Base-by-base conservation (phyloP, 2,888 invertebrate genomes). In the Nematopogon swammerdamellus region DNA sequence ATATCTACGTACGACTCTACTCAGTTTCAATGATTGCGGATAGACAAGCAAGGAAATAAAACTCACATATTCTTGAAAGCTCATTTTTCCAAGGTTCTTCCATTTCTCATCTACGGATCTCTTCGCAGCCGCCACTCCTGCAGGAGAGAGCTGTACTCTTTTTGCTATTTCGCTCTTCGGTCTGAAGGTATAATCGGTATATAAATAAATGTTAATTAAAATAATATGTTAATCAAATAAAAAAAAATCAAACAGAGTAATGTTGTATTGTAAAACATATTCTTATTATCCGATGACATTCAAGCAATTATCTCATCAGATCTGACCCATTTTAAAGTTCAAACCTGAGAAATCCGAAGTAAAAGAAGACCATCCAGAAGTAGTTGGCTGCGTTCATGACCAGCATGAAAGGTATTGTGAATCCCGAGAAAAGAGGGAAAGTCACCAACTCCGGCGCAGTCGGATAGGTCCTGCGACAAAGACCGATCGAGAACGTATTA, bases 401-500 rank as follows among this genome's bases (percentile, higher is more conserved):
- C 2, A 72, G n/a, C 69, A 73, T 72, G 18, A 61, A 63, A 0
- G 72, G 72, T 6, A 72, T 56, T 2, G 69, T 50, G 53, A 70
- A 74, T 1, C 62, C 67, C 19, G 70, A 68, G 58, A 67, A 74
- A 1, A 60, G 61, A 1, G 68, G 70, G 54, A 73, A 73, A 1
- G 72, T 69, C 29, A 72, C 57, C 54, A 68, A 65, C 50, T 73
- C 90, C 0, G 84, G 73, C 3, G 80, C 73, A 1, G 64, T 60
- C 2, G 83, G 83, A 60, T 87, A 91, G 2, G 82, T 68, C 44
- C 85, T 84, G 62, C 30, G n/a, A n/a, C n/a, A n/a, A n/a, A n/a
- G n/a, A n/a, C n/a, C n/a, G n/a, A n/a, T n/a, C n/a, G n/a, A n/a
- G n/a, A n/a, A n/a, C n/a, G n/a, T n/a, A n/a, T n/a, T n/a, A n/a